Conservation (phyloP, 2,113 vertebrate species). For the Mixornis gularis region DNA sequence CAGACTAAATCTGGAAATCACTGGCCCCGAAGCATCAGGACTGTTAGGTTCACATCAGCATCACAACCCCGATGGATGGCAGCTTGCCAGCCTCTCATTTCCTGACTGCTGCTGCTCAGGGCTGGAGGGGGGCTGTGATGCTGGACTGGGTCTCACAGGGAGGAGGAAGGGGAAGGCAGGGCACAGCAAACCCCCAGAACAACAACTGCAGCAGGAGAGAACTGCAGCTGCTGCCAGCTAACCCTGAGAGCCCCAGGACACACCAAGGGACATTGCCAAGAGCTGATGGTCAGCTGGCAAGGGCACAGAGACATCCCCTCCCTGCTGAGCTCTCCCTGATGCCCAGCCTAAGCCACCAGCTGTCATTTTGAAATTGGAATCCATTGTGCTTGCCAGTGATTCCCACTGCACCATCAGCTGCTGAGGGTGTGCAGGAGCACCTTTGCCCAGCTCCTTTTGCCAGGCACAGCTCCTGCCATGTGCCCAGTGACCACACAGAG, state of each 20-base stretch:
- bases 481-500: background rate
- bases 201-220: background rate
- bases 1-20: background rate
- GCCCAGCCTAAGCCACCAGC: background rate
- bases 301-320: background rate
- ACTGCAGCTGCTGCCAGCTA: background rate
- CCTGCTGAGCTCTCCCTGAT: background rate
- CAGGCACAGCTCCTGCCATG: rapidly evolving
- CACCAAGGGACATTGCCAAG: rapidly evolving
- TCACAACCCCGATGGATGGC: rapidly evolving
- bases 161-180: background rate
- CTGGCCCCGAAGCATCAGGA: background rate
- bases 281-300: background rate
- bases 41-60: background rate
- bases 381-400: rapidly evolving
- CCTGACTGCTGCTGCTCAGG: background rate
- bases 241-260: background rate
- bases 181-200: background rate
- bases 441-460: rapidly evolving
- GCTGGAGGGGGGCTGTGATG: background rate
- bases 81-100: background rate
- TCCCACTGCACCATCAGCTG: background rate
- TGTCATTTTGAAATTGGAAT: background rate
- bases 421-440: background rate
- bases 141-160: background rate